A percentile compares a stretch with the other conserved stretches of the same genome.
phyloP scores from a whole-genome alignment of 2,888 invertebrate genomes.

The Nemoura dubitans region DNA sequence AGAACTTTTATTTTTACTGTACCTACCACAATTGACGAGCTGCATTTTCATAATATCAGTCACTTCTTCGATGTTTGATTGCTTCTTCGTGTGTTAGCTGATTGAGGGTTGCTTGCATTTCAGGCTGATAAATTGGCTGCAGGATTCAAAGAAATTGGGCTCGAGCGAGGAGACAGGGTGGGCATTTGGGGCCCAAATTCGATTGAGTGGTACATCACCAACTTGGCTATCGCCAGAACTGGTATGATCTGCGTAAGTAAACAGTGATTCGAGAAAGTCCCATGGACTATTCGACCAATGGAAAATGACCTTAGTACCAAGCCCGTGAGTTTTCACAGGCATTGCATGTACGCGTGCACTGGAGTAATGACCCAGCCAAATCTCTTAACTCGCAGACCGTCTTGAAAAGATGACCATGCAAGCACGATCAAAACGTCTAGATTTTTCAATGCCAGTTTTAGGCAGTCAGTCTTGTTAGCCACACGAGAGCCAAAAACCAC shows the following conservation, averaged over 20 bases:
- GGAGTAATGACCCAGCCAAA: not conserved
- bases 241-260: slow-evolving; percentile 74
- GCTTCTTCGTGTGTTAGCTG: not conserved
- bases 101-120: not conserved
- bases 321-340: not conserved
- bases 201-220: slow-evolving; percentile 77
- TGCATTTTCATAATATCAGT: not conserved
- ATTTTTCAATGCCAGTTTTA: not conserved
- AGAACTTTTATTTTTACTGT: not conserved
- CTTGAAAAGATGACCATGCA: not conserved
- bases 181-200: slow-evolving; percentile 84
- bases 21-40: not conserved
- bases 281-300: not conserved
- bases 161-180: slow-evolving; percentile 77
- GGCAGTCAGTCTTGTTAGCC: not conserved
- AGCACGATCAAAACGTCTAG: not conserved
- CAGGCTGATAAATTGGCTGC: slow-evolving; percentile 77
- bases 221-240: slow-evolving; percentile 74
- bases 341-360: not conserved
- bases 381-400: not conserved
- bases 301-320: no score
- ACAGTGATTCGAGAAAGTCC: not conserved
- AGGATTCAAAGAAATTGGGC: slow-evolving; percentile 73
- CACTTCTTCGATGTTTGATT: not conserved
- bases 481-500: not conserved